Base-by-base conservation (phyloP, 2,113 vertebrate genomes). In the Oncorhynchus keta region DNA sequence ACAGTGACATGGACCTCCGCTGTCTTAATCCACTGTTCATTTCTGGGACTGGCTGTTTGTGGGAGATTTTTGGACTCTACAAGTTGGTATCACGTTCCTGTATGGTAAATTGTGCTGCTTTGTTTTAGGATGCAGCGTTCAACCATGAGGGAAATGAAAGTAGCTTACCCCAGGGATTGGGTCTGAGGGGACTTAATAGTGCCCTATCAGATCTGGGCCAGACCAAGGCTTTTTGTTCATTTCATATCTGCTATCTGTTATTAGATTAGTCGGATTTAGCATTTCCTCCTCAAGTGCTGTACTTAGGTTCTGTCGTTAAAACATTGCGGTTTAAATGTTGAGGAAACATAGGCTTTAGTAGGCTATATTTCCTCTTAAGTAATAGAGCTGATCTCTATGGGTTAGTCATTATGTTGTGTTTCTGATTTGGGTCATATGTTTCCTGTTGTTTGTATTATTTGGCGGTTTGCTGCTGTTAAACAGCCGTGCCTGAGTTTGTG, bases 81-180 rank as follows among this genome's bases (percentile, higher is more conserved):
- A 79, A 64, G 35, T 64, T 39, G 28, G 3, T 13, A 69, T 75
- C 59, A 30, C 5, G 65, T 73, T 71, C 0, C 16, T 68, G 61
- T 16, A 66, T 35, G 12, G 67, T 76, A 76, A 26, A 26, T 48
- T 61, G 39, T 51, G 55, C 11, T 16, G 24, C 51, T 59, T 30
- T 70, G 66, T 82, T 26, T 83, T 75, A 11, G 72, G 77, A 72
- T 78, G 18, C 61, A 22, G 32, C 71, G 45, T 67, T 55, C 5
- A 14, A 32, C 45, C 14, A 1, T 78, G 26, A 72, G 51, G 67
- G 81, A 86, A 86, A 78, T 81, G 24, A 84, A 83, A 80, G 48
- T 12, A 75, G 51, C 57, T 80, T 69, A 14, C 68, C 35, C 18
- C 35, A 20, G 55, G n/a, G 32, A 13, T 80, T 84, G 83, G 57